Percentiles rank a stretch among this genome's conserved stretches.
Conservation (phyloP, 2,888 invertebrate species). For the Polymixis lichenea region DNA sequence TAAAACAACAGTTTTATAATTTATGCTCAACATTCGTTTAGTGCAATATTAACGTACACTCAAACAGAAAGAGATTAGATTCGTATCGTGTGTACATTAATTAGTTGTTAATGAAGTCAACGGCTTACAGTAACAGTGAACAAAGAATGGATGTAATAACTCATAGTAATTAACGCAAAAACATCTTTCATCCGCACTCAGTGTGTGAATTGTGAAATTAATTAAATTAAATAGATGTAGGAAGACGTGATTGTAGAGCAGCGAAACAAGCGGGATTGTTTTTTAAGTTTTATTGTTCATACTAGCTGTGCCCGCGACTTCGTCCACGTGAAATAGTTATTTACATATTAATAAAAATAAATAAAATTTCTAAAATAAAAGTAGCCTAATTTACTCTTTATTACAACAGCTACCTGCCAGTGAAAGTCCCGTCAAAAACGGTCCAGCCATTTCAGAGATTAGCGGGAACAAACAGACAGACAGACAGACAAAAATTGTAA, state of each 20-base stretch:
- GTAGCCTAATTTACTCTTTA: too few relatives aligned
- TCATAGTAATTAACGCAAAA: conserved; percentile 70
- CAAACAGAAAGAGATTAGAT: conserved; percentile 73
- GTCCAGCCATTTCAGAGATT: too few relatives aligned
- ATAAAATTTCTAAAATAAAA: too few relatives aligned
- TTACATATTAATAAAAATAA: too few relatives aligned
- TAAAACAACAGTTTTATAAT: conserved; percentile 71
- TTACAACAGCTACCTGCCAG: too few relatives aligned
- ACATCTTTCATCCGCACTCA: conserved; percentile 67
- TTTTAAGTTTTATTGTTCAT: conserved; percentile 10
- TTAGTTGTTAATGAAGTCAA: conserved; percentile 78
- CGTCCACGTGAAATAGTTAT: too few relatives aligned
- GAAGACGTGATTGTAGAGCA: conserved; percentile 55
- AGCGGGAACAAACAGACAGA: too few relatives aligned
- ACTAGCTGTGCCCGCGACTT: too few relatives aligned
- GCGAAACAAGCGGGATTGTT: conserved; percentile 49
- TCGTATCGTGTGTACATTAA: conserved; percentile 76
- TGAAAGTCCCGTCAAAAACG: too few relatives aligned
- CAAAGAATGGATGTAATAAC: conserved; percentile 70
- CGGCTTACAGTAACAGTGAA: conserved; percentile 72
- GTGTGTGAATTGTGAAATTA: conserved; percentile 71
- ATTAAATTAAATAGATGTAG: conserved; percentile 67
- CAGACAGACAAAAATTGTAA: too few relatives aligned
- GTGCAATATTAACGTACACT: conserved; percentile 67
- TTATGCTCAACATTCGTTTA: conserved; percentile 68